Evolutionary conservation across 2,113 vertebrate species (phyloP).

Genomic region (Pterocles orientalis): DNA sequence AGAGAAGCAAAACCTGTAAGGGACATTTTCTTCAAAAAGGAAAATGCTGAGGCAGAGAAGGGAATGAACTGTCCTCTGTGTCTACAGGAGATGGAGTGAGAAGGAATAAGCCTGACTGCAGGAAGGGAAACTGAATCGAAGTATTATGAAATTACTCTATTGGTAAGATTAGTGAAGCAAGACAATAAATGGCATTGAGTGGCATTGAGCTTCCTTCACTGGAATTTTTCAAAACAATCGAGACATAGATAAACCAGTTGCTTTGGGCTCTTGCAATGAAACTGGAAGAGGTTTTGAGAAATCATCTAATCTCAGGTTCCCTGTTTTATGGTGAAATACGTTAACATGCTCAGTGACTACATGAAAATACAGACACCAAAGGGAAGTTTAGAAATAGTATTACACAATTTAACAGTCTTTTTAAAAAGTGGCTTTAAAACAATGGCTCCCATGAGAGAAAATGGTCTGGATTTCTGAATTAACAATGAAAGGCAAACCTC

Average conservation of each 20-base stretch:
- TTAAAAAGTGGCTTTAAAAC: not conserved
- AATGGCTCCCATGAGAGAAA: not conserved
- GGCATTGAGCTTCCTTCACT: not conserved
- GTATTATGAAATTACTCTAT: not conserved
- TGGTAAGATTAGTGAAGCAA: not conserved
- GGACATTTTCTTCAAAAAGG: not conserved
- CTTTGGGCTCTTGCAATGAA: not conserved
- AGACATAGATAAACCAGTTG: not conserved
- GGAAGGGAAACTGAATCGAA: not conserved
- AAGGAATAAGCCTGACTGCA: not conserved
- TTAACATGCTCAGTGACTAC: not conserved
- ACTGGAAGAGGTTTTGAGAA: not conserved
- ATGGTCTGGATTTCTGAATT: not conserved
- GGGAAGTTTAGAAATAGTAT: constrained; percentile 15
- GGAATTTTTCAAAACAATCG: not conserved
- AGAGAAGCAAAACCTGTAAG: not conserved
- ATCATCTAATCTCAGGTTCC: not conserved
- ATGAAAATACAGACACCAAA: not conserved
- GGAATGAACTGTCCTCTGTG: not conserved
- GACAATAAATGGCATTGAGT: not conserved
- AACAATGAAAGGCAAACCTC: not conserved
- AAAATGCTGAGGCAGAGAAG: not conserved
- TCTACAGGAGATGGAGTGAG: not conserved
- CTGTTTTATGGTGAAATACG: not conserved
- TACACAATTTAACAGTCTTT: not conserved